A percentile compares a stretch with the other conserved stretches of the same genome.
Evolutionary conservation across 2,113 vertebrate species (phyloP).

Genomic region (Gulo gulo): DNA sequence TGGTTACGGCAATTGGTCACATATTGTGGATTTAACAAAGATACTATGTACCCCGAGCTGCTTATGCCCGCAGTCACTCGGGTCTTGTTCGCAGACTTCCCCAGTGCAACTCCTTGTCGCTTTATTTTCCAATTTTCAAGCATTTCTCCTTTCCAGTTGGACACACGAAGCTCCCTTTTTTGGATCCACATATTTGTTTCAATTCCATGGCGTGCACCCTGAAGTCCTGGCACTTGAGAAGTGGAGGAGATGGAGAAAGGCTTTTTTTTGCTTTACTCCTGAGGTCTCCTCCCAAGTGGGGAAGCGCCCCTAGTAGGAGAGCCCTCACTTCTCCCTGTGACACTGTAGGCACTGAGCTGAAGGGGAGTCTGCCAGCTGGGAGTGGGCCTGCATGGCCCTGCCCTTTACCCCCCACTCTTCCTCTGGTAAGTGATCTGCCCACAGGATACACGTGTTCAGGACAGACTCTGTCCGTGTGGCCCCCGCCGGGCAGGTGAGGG

Average conservation of each 20-base stretch:
- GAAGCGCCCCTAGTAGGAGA: neutral
- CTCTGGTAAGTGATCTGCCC: neutral
- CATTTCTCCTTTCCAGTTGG: neutral
- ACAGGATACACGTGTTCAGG: neutral
- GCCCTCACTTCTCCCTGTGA: neutral
- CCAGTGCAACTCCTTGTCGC: neutral
- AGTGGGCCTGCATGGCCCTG: neutral
- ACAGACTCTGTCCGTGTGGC: neutral
- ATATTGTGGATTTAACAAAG: neutral
- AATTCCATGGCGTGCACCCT: neutral
- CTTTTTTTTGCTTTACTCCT: neutral
- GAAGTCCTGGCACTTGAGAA: neutral
- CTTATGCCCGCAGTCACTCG: neutral
- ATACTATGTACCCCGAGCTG: neutral
- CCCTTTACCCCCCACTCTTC: neutral
- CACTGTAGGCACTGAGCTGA: neutral
- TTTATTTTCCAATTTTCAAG: constrained; percentile 13
- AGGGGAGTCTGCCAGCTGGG: neutral
- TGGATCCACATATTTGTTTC: neutral
- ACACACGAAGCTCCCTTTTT: neutral
- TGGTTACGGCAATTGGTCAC: fast-evolving
- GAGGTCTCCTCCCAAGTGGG: neutral
- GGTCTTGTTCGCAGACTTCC: neutral
- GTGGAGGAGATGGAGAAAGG: neutral
- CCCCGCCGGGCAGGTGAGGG: neutral